Percentiles rank a stretch among this genome's conserved stretches.
phyloP scores from a whole-genome alignment of 2,797 vertebrate species.

The Falco concolor region DNA sequence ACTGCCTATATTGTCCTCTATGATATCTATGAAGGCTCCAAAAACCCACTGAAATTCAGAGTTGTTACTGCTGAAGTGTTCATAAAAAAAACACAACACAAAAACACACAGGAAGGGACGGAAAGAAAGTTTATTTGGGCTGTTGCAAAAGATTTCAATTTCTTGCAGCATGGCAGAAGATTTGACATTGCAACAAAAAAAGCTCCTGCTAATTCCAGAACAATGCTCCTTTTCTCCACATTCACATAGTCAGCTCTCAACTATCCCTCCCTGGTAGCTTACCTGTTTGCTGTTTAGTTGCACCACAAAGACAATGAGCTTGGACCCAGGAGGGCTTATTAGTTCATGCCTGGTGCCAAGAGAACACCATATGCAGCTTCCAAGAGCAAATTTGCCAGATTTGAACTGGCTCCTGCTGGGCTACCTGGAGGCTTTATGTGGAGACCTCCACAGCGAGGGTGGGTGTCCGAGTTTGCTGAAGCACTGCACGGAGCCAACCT shows the following conservation, averaged over 20 bases:
- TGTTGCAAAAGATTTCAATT: neutral
- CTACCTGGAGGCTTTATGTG: neutral
- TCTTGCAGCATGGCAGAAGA: neutral
- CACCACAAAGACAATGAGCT: neutral
- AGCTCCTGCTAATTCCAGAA: neutral
- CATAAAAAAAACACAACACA: neutral
- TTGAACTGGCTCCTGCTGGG: neutral
- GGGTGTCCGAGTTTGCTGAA: neutral
- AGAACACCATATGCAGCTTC: neutral
- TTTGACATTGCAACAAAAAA: fast-evolving
- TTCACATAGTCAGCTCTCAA: neutral
- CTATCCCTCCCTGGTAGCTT: neutral
- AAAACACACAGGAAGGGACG: neutral
- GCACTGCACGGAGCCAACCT: neutral
- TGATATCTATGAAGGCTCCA: neutral
- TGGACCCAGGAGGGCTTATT: neutral
- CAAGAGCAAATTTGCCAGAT: neutral
- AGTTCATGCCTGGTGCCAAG: neutral
- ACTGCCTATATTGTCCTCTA: neutral
- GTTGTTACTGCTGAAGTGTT: neutral
- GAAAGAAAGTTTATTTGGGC: neutral
- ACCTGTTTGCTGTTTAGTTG: neutral
- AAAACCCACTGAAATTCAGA: neutral
- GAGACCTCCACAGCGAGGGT: neutral
- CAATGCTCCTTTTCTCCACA: neutral